Evolutionary conservation across 2,888 invertebrate genomes (phyloP).

Genomic region (Cylindroiulus punctatus): DNA sequence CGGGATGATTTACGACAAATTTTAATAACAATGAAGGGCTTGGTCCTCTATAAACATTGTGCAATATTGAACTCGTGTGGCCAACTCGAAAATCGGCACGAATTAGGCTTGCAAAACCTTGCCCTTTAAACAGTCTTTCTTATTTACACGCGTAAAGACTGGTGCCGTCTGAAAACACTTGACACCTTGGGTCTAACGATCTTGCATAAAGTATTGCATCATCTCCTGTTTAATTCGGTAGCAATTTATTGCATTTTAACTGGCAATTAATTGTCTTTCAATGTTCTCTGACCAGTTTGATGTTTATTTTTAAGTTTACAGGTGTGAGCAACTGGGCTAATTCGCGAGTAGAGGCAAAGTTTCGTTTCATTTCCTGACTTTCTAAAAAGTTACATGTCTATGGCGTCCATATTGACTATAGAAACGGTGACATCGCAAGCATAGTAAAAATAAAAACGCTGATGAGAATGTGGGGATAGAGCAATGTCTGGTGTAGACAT

Average conservation of each 20-base stretch:
- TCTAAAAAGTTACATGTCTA: background rate
- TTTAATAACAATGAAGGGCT: slow-evolving; percentile 5
- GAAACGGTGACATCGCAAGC: too few species aligned
- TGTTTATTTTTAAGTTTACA: background rate
- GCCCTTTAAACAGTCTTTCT: background rate
- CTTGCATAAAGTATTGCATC: background rate
- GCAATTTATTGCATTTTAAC: background rate
- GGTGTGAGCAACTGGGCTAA: background rate
- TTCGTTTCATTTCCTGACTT: background rate
- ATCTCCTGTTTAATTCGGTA: background rate
- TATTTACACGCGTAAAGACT: background rate
- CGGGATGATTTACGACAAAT: background rate
- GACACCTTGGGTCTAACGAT: background rate
- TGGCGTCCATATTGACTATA: background rate
- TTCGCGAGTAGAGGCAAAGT: background rate
- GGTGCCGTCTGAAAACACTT: slow-evolving; percentile 12
- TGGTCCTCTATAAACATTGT: background rate
- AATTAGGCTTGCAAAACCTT: background rate
- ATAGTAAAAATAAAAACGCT: too few species aligned
- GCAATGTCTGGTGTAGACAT: too few species aligned
- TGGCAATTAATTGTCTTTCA: background rate
- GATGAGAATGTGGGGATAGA: too few species aligned
- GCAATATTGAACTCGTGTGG: background rate
- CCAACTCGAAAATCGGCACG: background rate
- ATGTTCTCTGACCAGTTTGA: background rate